Conservation (phyloP, 2,113 vertebrate species). For the Cyrtonyx montezumae region DNA sequence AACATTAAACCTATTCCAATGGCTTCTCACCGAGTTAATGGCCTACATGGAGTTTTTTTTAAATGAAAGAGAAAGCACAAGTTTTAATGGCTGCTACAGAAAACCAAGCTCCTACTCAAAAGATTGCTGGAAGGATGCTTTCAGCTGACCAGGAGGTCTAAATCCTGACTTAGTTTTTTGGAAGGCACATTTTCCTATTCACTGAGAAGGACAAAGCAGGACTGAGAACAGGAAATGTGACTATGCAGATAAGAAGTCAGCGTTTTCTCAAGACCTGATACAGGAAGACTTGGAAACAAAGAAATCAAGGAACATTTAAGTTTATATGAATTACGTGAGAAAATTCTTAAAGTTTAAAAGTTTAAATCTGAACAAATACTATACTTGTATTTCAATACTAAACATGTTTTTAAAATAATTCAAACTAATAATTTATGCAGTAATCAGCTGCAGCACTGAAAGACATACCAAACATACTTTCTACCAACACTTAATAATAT, state of each 20-base stretch:
- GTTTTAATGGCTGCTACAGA: not conserved
- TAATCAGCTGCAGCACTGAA: not conserved
- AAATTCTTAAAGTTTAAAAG: not conserved
- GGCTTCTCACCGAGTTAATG: not conserved
- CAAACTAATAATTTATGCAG: not conserved
- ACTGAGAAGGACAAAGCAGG: not conserved
- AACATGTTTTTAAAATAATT: not conserved
- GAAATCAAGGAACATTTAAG: fast-evolving
- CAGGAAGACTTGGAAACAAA: not conserved
- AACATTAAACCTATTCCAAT: constrained; percentile 38
- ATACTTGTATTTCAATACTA: not conserved
- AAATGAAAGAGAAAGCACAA: not conserved
- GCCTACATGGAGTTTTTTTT: not conserved
- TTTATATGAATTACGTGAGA: not conserved
- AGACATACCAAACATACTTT: fast-evolving
- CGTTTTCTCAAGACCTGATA: not conserved
- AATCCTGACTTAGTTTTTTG: not conserved
- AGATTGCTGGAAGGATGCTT: not conserved
- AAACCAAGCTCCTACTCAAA: not conserved
- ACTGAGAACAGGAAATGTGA: not conserved
- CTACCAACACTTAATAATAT: not conserved
- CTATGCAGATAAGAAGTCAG: not conserved
- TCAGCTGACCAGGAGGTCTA: not conserved
- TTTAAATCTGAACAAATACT: not conserved
- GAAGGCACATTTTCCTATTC: not conserved